Evolutionary conservation across 2,888 invertebrate species (phyloP), one percentile per base, ranked within the genome.

Genomic region (Trachelus tabidus): DNA sequence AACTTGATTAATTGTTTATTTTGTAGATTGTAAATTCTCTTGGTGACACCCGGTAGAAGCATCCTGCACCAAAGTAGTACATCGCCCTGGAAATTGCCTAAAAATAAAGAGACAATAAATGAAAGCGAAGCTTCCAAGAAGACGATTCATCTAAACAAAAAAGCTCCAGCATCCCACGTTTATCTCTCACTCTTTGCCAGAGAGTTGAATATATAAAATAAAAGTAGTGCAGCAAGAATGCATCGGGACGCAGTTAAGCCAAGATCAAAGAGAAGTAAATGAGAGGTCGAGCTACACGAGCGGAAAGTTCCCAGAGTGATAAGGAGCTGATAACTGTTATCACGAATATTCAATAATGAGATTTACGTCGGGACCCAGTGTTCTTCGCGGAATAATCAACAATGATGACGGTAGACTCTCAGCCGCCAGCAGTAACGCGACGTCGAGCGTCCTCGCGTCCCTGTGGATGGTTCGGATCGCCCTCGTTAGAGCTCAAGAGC

Each of bases 1-100:
- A 98, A 91, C 92, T 98, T 98, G 0, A 98, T 93, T 77, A 99
- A 93, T 88, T 98, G 98, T 90, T 98, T 98, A 89, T 96, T 97
- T 92, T 98, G 97, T 75, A 99, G 92, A 92, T 98, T 98, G 90
- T 98, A 99, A 56, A 98, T 95, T 80, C 97, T 93, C 90, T 97
- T 97, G 23, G 95, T 94, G 35, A 95, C 95, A 74, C 95, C 96
- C 0, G 98, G 98, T 76, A 98, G 92, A 34, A 98, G 92, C 83
- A 98, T 92, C 86, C 96, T 95, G 89, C 97, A 94, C 96, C 98
- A 96, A 73, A 97, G 92, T 73, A 94, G 92, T 37, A 96, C 90
- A 90, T 98, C 95, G 3, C 98, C 96, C 87, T 95, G 93, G 89
- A 97, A 98, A 12, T 31, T 71, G 30, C 12, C 71, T 31, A 71